A percentile compares a stretch with the other conserved stretches of the same genome.
Evolutionary conservation across 1,140 invertebrate genomes (phyloP).

Genomic region (Ylistrum balloti): DNA sequence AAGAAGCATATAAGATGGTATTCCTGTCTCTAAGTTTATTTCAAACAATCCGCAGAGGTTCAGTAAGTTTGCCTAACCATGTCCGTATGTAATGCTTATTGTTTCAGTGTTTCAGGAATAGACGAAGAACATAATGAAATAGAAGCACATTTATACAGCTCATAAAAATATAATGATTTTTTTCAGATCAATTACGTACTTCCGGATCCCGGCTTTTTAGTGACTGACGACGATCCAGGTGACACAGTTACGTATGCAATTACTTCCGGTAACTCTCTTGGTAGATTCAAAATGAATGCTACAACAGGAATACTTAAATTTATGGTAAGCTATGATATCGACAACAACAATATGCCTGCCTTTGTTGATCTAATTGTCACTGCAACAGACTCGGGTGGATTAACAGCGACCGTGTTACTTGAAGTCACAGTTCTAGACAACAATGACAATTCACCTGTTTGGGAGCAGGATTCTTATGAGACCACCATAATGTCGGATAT

Average conservation of each 20-base stretch:
- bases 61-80: too few species aligned
- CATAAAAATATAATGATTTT: too few species aligned
- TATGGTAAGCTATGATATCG: not conserved
- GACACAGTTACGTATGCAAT: not conserved
- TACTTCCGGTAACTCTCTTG: conserved; percentile 8
- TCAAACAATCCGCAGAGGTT: too few species aligned
- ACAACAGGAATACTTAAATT: not conserved
- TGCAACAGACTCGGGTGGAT: not conserved
- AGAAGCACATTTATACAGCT: too few species aligned
- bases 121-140: too few species aligned
- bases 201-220: not conserved
- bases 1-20: too few species aligned
- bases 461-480: not conserved
- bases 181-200: not conserved
- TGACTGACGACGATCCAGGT: not conserved
- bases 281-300: not conserved
- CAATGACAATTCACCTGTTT: not conserved
- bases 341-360: not conserved
- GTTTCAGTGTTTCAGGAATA: too few species aligned
- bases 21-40: too few species aligned
- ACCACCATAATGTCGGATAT: not conserved
- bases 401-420: not conserved
- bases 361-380: not conserved
- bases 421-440: not conserved
- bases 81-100: too few species aligned